Percentiles rank a stretch among this genome's conserved stretches.
These are phyloP conservation scores for Endomychus coccineus DNA, from an alignment of 2,888 invertebrate genomes.

Conservation along the genomic window DNA sequence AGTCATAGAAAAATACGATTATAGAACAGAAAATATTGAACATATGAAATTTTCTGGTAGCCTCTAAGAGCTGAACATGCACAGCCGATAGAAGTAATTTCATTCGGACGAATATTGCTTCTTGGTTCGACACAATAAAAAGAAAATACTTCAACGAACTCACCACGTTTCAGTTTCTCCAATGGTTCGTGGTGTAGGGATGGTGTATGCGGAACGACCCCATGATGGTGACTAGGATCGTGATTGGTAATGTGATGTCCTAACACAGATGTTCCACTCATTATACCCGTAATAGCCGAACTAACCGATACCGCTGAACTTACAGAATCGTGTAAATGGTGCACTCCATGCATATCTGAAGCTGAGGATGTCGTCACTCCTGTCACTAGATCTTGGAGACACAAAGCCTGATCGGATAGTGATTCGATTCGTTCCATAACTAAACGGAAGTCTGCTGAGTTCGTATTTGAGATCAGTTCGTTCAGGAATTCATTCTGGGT, in stretches of 20 bases:
- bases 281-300: slow-evolving; percentile 50
- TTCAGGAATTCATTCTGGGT: too few species aligned
- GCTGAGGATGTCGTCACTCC: slow-evolving; percentile 49
- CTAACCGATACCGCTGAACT: slow-evolving; percentile 51
- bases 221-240: slow-evolving; percentile 51
- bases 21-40: too few species aligned
- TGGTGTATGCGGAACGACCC: slow-evolving; percentile 53
- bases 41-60: too few species aligned
- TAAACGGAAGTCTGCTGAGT: background rate
- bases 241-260: slow-evolving; percentile 43
- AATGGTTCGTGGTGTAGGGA: slow-evolving; percentile 60
- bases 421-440: slow-evolving; percentile 61
- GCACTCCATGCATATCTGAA: slow-evolving; percentile 46
- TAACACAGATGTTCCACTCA: slow-evolving; percentile 47
- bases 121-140: too few species aligned
- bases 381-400: slow-evolving; percentile 66
- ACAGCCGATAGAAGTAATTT: too few species aligned
- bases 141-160: slow-evolving; percentile 40
- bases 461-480: too few species aligned
- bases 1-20: too few species aligned
- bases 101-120: too few species aligned
- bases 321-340: slow-evolving; percentile 51
- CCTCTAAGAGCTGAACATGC: too few species aligned
- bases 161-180: slow-evolving; percentile 72
- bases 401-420: slow-evolving; percentile 62